Percentiles rank a stretch among this genome's conserved stretches.
Conservation (phyloP, 2,113 vertebrate species). For the Erythrocercus mccallii region DNA sequence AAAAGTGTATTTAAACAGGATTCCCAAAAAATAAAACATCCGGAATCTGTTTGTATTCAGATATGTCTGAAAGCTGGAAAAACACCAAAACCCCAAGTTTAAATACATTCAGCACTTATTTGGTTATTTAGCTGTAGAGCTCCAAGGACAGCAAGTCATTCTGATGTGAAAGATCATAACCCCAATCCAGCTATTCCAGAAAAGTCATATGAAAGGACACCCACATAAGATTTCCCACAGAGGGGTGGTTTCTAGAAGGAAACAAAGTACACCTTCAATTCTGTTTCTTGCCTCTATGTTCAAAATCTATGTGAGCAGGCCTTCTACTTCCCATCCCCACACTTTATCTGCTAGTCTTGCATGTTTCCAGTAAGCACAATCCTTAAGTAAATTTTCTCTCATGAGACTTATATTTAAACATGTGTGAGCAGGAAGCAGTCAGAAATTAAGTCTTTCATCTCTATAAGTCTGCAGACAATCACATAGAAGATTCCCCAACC, state of each 20-base stretch:
- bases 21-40: not conserved
- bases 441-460: not conserved
- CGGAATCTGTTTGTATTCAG: not conserved
- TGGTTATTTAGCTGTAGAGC: not conserved
- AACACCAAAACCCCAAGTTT: not conserved
- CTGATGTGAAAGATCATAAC: not conserved
- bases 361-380: not conserved
- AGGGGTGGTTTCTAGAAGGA: not conserved
- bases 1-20: not conserved
- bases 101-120: not conserved
- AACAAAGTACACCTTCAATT: not conserved
- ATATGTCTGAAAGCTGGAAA: not conserved
- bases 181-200: not conserved
- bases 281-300: not conserved
- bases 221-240: slow-evolving; percentile 4
- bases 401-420: not conserved
- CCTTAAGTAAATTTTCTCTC: not conserved
- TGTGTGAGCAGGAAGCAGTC: not conserved
- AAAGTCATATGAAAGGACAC: not conserved
- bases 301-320: not conserved
- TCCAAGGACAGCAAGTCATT: not conserved
- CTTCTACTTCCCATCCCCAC: not conserved
- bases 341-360: not conserved
- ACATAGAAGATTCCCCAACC: not conserved
- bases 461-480: not conserved